Evolutionary conservation across 2,888 invertebrate genomes (phyloP).

Genomic region (Phaonia tiefii): DNA sequence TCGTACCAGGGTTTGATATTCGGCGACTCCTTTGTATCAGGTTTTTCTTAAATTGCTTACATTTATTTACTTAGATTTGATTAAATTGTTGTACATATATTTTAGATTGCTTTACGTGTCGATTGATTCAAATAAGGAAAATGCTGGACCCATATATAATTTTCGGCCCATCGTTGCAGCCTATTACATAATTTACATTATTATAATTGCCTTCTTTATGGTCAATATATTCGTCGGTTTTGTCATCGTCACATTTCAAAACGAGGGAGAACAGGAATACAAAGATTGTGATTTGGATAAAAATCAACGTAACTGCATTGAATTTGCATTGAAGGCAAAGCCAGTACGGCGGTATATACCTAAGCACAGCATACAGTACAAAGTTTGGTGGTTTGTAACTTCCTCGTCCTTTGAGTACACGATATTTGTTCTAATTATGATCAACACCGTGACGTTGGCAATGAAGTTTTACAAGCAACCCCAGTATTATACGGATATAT

Average conservation of each 20-base stretch:
- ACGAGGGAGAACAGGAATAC: slow-evolving; percentile 99
- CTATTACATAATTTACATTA: slow-evolving; percentile 99
- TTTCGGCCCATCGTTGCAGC: slow-evolving; percentile 98
- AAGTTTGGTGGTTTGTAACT: slow-evolving; percentile 99
- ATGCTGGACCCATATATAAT: slow-evolving; percentile 98
- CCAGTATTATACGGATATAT: slow-evolving; percentile 88
- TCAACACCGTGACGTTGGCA: slow-evolving; percentile 98
- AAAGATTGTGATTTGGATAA: slow-evolving; percentile 99
- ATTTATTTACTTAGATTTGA: no score
- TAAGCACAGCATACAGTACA: slow-evolving; percentile 97
- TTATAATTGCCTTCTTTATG: slow-evolving; percentile 99
- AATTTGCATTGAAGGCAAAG: slow-evolving; percentile 94
- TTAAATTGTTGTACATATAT: neutral
- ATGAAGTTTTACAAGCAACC: slow-evolving; percentile 98
- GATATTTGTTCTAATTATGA: slow-evolving; percentile 98
- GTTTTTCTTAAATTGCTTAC: no score
- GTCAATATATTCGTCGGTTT: slow-evolving; percentile 99
- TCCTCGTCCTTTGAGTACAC: slow-evolving; percentile 99
- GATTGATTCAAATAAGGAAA: slow-evolving; percentile 98
- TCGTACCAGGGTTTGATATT: no score
- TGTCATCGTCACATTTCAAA: slow-evolving; percentile 99
- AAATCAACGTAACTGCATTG: slow-evolving; percentile 98
- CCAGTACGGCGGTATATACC: slow-evolving; percentile 98
- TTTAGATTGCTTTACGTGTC: slow-evolving; percentile 95
- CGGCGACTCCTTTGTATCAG: no score